Base-by-base conservation (phyloP, 2,113 vertebrate species). In the Leptobrachium leishanense region DNA sequence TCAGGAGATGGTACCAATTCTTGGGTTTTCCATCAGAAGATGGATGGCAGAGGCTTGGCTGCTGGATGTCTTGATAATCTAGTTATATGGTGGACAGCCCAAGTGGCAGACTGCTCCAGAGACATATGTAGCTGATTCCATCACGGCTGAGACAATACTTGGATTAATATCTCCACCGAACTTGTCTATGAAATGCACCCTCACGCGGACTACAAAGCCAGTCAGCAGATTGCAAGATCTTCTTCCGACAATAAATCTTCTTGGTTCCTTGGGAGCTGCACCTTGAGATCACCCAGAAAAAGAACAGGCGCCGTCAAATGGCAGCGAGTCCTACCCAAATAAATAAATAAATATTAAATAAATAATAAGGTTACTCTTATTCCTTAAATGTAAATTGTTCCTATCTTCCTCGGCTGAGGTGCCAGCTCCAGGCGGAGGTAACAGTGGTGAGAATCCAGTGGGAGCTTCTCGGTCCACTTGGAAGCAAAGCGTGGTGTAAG, bases 361-460 rank as follows among this genome's bases (percentile, higher is more conserved):
- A 69, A 79, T 79, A 73, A 79, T 79, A 79, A 54, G 69, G 46
- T 42, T 66, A 42, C 4, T 50, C 46, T 50, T 50, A 72, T 67
- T 72, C 44, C 39, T 74, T 67, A 80, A 80, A 74, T 80, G 55
- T 43, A 57, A 39, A 74, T n/a, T 68, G 63, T 43, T 43, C 13
- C 46, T 69, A 55, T 46, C n/a, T 57, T 80, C 62, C 63, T 55
- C 77, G 7, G 44, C 50, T 67, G 70, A 79, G 70, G 50, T 79
- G 59, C 65, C 6, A 43, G 42, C 70, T 44, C 41, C 64, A 74
- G 40, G 70, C 31, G n/a, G 57, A 71, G 13, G 12, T 50, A 64
- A 82, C 31, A 2, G 43, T 54, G 2, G 69, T 39, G 72, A 43
- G 77, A 53, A 43, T 12, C 72, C 77, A 15, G 6, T 5, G 53